Evolutionary conservation across 2,888 invertebrate genomes (phyloP).

Genomic region (Drosophila dives): DNA sequence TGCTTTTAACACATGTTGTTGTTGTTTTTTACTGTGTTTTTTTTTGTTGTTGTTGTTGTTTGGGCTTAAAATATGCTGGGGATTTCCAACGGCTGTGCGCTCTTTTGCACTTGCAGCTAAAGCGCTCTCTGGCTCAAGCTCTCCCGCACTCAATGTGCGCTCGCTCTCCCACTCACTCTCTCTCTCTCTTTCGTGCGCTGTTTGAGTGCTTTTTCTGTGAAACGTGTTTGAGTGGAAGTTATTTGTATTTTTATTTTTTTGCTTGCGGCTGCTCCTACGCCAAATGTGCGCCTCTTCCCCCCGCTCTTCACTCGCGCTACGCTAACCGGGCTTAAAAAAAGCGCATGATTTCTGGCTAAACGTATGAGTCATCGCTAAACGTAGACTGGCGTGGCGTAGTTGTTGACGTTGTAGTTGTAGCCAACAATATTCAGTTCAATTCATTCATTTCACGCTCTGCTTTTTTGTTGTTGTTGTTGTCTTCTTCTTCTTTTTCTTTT

Average conservation of each 20-base stretch:
- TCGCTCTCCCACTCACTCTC: constrained; percentile 11
- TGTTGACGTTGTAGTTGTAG: constrained; percentile 51
- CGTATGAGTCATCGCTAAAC: constrained; percentile 66
- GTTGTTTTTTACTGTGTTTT: constrained; percentile 10
- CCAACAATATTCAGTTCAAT: constrained; percentile 39
- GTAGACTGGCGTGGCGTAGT: constrained; percentile 16
- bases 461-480: not conserved
- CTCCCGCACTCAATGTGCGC: constrained; percentile 1
- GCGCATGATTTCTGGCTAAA: constrained; percentile 73
- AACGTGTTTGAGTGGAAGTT: constrained; percentile 42
- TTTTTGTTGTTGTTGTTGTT: constrained; percentile 24
- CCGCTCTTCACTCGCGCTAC: not conserved
- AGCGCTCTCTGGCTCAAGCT: constrained; percentile 6
- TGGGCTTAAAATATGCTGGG: constrained; percentile 58
- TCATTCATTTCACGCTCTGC: constrained; percentile 65
- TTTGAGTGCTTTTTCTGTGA: constrained; percentile 42
- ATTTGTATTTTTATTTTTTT: constrained; percentile 3
- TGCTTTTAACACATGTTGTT: constrained; percentile 27
- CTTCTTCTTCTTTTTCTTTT: not conserved
- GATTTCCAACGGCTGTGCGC: constrained; percentile 59
- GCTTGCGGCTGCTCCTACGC: constrained; percentile 25
- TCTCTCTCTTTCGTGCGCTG: constrained; percentile 1
- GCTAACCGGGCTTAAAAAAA: constrained; percentile 59
- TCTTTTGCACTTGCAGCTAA: constrained; percentile 10
- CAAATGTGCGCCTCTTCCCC: not conserved